A percentile compares a stretch with the other conserved stretches of the same genome.
phyloP scores from a whole-genome alignment of 1,140 invertebrate species.

The Semibalanus balanoides region DNA sequence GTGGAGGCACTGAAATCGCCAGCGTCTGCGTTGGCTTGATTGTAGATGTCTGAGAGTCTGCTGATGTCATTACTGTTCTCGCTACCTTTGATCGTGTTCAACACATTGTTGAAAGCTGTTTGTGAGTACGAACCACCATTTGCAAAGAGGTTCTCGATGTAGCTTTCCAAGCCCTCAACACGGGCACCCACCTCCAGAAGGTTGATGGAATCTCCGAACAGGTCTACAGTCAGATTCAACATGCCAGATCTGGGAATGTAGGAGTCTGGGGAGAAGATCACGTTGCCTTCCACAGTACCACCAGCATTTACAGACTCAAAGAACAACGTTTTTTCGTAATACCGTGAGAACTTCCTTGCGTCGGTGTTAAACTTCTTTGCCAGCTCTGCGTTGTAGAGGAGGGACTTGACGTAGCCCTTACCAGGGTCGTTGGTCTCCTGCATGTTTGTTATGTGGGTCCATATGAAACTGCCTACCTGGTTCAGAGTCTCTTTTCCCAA shows the following conservation, averaged over 20 bases:
- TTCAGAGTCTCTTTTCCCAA: constrained; percentile 46
- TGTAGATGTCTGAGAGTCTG: constrained; percentile 17
- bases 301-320: constrained; percentile 53
- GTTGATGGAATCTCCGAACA: constrained; percentile 75
- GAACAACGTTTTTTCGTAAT: constrained; percentile 60
- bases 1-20: constrained; percentile 23
- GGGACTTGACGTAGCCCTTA: constrained; percentile 47
- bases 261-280: constrained; percentile 78
- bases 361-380: constrained; percentile 61
- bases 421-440: constrained; percentile 56
- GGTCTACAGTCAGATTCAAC: constrained; percentile 65
- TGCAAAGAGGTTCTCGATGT: constrained; percentile 71
- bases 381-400: constrained; percentile 48
- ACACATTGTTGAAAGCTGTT: constrained; percentile 30
- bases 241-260: constrained; percentile 63
- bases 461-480: constrained; percentile 71
- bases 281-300: constrained; percentile 47
- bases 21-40: constrained; percentile 20
- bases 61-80: constrained; percentile 17
- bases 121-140: constrained; percentile 50
- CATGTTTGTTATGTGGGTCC: constrained; percentile 60
- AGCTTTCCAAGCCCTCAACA: constrained; percentile 67
- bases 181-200: constrained; percentile 66
- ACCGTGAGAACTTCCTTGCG: constrained; percentile 59
- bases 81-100: constrained; percentile 34